A percentile compares a stretch with the other conserved stretches of the same genome.
phyloP scores from a whole-genome alignment of 2,888 invertebrate genomes.

The Drosophila kokeensis region DNA sequence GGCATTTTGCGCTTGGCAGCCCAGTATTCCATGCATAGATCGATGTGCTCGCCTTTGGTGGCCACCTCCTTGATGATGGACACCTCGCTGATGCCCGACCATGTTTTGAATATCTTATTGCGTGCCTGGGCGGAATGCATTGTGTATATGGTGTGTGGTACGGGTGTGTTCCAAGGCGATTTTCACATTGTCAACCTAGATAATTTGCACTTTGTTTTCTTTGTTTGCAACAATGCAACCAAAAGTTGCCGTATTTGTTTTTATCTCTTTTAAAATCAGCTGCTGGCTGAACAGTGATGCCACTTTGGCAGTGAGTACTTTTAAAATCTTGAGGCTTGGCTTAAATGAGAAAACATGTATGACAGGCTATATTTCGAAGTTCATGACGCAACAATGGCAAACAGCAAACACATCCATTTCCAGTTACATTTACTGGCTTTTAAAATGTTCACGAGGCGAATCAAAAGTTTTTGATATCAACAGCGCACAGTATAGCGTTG shows the following conservation, averaged over 20 bases:
- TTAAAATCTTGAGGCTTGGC: constrained; percentile 8
- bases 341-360: neutral
- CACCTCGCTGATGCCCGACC: constrained; percentile 82
- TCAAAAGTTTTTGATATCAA: neutral
- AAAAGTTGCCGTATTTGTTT: constrained; percentile 31
- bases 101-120: constrained; percentile 82
- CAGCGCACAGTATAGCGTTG: constrained; percentile 12
- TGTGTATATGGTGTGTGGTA: constrained; percentile 11
- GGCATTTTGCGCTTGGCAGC: constrained; percentile 75
- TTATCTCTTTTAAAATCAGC: constrained; percentile 28
- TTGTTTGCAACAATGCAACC: constrained; percentile 30
- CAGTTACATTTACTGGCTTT: neutral
- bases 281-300: constrained; percentile 30
- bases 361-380: neutral
- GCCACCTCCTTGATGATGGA: constrained; percentile 83
- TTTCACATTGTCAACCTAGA: constrained; percentile 44
- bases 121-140: constrained; percentile 74
- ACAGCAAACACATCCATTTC: neutral
- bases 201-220: constrained; percentile 16
- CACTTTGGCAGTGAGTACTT: constrained; percentile 20
- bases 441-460: neutral
- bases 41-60: constrained; percentile 84
- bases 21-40: constrained; percentile 83
- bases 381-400: neutral
- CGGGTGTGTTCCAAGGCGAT: constrained; percentile 15